phyloP scores from a whole-genome alignment of 2,888 invertebrate genomes.

The Yponomeuta plumbellus region DNA sequence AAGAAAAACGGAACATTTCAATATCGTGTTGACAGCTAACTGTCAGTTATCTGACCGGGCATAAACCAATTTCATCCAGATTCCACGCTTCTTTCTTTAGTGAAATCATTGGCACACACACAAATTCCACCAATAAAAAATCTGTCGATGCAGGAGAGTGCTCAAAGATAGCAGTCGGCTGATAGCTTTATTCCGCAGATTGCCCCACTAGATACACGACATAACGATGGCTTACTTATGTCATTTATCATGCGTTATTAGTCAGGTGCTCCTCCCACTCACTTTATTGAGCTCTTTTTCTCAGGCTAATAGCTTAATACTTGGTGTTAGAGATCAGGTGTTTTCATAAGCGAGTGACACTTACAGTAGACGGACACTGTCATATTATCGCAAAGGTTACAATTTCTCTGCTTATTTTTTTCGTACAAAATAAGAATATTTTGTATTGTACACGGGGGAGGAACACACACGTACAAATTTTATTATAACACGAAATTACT shows the following conservation, averaged over 20 bases:
- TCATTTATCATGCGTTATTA: conserved; percentile 40
- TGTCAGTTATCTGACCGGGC: too few species aligned
- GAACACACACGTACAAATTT: too few species aligned
- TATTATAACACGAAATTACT: too few species aligned
- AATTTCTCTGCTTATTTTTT: too few species aligned
- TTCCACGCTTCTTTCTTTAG: too few species aligned
- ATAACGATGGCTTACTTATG: conserved; percentile 35
- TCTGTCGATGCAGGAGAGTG: not conserved
- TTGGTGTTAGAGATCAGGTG: not conserved
- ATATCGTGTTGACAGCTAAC: too few species aligned
- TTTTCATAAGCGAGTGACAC: conserved; percentile 17
- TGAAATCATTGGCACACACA: too few species aligned
- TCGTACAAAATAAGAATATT: too few species aligned
- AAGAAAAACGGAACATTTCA: too few species aligned
- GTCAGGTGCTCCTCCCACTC: conserved; percentile 24
- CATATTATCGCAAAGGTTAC: too few species aligned
- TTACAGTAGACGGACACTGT: not conserved
- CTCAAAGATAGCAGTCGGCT: conserved; percentile 3
- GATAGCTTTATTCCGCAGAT: conserved; percentile 25
- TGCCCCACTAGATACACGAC: conserved; percentile 29
- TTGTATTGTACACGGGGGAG: too few species aligned
- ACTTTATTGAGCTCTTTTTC: conserved; percentile 27
- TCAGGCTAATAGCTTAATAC: conserved; percentile 15
- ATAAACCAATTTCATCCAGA: too few species aligned
- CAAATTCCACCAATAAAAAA: not conserved